Conservation (phyloP, 1,140 invertebrate genomes). For the Steinernema khuongi region DNA sequence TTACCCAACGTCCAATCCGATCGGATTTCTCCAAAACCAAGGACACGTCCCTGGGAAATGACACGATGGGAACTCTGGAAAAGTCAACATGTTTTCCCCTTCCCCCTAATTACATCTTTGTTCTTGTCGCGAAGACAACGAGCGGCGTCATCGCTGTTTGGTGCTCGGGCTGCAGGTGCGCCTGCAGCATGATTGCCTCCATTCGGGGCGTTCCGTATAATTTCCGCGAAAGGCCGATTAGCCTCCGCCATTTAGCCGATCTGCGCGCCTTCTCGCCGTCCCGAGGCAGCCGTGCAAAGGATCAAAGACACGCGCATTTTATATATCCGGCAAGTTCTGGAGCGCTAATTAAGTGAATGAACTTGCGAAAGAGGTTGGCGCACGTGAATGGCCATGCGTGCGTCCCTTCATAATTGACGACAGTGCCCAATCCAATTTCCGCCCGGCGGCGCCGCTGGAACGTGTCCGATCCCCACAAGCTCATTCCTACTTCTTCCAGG, state of each 20-base stretch:
- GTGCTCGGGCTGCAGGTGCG: too few relatives aligned
- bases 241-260: too few relatives aligned
- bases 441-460: neutral
- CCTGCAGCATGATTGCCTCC: too few relatives aligned
- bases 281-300: neutral
- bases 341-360: neutral
- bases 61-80: neutral
- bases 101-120: neutral
- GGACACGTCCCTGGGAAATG: neutral
- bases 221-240: too few relatives aligned
- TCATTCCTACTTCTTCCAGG: neutral
- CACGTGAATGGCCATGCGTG: neutral
- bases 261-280: neutral
- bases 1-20: neutral
- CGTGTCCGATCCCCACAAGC: neutral
- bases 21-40: neutral
- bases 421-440: neutral
- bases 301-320: neutral
- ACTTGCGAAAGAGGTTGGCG: neutral
- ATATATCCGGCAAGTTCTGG: neutral
- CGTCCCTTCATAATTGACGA: constrained; percentile 12
- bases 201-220: too few relatives aligned
- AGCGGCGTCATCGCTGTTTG: neutral
- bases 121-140: neutral
- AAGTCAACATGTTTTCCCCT: neutral